A percentile compares a stretch with the other conserved stretches of the same genome.
Conservation (phyloP, 1,140 invertebrate species). For the Arctopsyche grandis region DNA sequence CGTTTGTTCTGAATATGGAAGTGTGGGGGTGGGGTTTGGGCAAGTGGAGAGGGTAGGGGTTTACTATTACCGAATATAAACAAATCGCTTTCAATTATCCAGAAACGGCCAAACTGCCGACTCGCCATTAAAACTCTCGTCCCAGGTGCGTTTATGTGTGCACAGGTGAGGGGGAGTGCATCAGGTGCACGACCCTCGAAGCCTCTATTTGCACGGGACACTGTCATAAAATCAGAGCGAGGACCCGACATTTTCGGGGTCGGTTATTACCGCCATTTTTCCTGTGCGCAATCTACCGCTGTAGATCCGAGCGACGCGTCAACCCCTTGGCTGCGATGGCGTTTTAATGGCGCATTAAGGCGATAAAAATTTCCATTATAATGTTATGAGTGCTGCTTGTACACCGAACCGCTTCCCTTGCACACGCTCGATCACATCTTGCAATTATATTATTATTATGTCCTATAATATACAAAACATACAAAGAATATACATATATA, state of each 20-base stretch:
- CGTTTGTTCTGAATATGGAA: not conserved
- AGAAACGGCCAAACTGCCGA: not conserved
- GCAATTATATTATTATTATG: too few relatives aligned
- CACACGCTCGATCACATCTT: too few relatives aligned
- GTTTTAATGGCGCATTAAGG: not conserved
- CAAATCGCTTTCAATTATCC: slow-evolving; percentile 17
- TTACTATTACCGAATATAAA: not conserved
- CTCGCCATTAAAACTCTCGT: not conserved
- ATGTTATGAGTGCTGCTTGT: too few relatives aligned
- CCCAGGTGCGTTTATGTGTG: not conserved
- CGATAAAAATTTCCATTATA: not conserved
- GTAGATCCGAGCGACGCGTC: not conserved
- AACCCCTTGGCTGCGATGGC: not conserved
- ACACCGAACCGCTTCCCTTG: too few relatives aligned
- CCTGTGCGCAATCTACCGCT: not conserved
- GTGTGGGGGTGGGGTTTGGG: not conserved
- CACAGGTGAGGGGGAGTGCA: not conserved
- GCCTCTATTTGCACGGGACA: not conserved
- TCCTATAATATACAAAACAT: too few relatives aligned
- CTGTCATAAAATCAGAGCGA: not conserved
- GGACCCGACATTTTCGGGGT: not conserved
- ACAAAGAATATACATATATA: too few relatives aligned
- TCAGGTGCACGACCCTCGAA: not conserved
- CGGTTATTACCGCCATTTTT: not conserved
- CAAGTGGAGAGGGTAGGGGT: not conserved